Percentiles rank a stretch among this genome's conserved stretches.
phyloP scores from a whole-genome alignment of 2,888 invertebrate species.

The Miltochrista miniata region DNA sequence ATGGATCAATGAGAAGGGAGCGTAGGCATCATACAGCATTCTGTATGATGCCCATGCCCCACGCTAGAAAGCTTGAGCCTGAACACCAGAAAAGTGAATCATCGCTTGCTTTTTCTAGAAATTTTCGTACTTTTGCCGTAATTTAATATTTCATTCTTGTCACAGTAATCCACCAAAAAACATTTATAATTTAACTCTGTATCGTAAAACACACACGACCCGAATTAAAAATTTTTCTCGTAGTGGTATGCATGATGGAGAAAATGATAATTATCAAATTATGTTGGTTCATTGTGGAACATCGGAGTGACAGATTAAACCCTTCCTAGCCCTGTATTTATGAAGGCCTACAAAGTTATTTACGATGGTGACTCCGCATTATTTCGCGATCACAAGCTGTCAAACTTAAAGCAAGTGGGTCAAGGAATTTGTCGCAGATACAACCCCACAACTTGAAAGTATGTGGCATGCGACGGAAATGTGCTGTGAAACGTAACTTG shows the following conservation, averaged over 20 bases:
- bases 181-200: background rate
- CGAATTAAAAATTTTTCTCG: conserved; percentile 3
- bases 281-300: conserved; percentile 29
- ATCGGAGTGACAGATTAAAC: conserved; percentile 35
- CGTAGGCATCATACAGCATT: no score
- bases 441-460: conserved; percentile 19
- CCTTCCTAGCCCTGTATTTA: conserved; percentile 31
- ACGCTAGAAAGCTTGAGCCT: no score
- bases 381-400: conserved; percentile 31
- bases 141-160: background rate
- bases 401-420: conserved; percentile 26
- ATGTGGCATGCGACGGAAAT: conserved; percentile 17
- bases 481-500: conserved; percentile 5
- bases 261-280: conserved; percentile 20
- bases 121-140: no score
- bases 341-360: conserved; percentile 40
- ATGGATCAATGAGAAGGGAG: no score
- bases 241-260: background rate
- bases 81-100: no score
- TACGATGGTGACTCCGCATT: conserved; percentile 36
- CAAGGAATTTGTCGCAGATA: conserved; percentile 35
- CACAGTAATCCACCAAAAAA: background rate
- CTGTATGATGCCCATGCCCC: no score
- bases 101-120: no score
- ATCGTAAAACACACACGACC: background rate